Evolutionary conservation across 2,113 vertebrate species (phyloP).

Genomic region (Stegostoma tigrinum): DNA sequence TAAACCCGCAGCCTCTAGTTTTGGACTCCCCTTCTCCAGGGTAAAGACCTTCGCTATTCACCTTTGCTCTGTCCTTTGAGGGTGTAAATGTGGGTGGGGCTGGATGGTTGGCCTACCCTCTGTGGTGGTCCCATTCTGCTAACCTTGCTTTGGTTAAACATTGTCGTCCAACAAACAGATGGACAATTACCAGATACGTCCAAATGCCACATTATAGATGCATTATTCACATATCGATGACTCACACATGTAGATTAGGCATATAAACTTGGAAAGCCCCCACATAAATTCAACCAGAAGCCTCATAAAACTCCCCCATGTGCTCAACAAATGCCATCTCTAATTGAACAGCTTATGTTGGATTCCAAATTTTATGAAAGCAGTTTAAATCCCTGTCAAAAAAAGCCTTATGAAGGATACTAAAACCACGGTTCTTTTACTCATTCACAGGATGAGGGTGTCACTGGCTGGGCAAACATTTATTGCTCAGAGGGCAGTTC

Average conservation of each 20-base stretch:
- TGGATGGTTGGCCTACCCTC: no score
- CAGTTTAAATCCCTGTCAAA: not conserved
- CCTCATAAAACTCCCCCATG: not conserved
- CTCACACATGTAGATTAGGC: not conserved
- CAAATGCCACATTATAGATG: not conserved
- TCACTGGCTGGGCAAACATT: no score
- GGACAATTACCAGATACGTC: not conserved
- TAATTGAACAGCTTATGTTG: not conserved
- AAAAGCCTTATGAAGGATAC: not conserved
- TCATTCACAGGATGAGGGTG: no score
- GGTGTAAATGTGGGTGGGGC: no score
- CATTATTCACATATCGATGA: not conserved
- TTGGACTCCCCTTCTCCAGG: no score
- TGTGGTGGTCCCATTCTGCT: no score
- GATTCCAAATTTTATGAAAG: not conserved
- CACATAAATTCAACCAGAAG: not conserved
- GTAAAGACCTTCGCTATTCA: no score
- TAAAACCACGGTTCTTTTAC: not conserved
- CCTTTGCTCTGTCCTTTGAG: no score
- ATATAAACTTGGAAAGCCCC: not conserved
- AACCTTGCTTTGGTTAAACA: no score
- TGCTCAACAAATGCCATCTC: not conserved
- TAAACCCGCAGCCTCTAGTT: no score
- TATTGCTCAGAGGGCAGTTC: no score
- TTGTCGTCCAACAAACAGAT: not conserved